Base-by-base conservation (phyloP, 2,888 invertebrate species). In the Phortica magna region DNA sequence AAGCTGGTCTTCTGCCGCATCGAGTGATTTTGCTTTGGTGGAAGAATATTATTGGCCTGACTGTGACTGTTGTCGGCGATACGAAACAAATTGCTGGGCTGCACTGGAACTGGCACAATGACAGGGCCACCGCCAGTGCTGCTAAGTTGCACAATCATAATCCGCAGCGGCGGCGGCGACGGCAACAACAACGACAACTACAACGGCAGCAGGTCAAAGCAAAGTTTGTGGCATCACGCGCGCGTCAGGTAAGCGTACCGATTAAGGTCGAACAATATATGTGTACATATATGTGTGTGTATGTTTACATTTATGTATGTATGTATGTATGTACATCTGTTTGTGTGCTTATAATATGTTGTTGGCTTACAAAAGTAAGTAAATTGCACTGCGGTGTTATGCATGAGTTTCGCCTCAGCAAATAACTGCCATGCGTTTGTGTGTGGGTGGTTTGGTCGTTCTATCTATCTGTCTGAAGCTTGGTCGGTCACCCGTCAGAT, bases 401-500 rank as follows among this genome's bases (percentile, higher is more conserved):
- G 31, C 31, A 31, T 31, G 80, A 83, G 82, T 87, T 84, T 84
- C 85, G 85, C 80, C 84, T 82, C 80, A 81, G 83, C 84, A 85
- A 83, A 83, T 87, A 80, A 83, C 77, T 87, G 84, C 79, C 81
- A 84, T 83, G 81, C 80, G 81, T 85, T 87, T 31, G 31, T 31
- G 31, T 31, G 31, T 31, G 31, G 31, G 31, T 31, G 31, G 31
- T 31, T 31, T 31, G 31, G 2, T 31, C 31, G 31, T 31, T 31
- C 31, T 2, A 4, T 31, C 2, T 2, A 4, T 31, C 31, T 4
- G 31, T 31, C 31, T 2, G 31, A 2, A 1, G 31, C 2, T 31
- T 3, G 31, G 31, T 31, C 31, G 31, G 31, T 31, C 31, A 31
- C 31, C 31, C 31, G 31, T 31, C 31, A 31, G 31, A 31, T 31